Evolutionary conservation across 2,113 vertebrate genomes (phyloP).

Genomic region (Ciconia maguari): DNA sequence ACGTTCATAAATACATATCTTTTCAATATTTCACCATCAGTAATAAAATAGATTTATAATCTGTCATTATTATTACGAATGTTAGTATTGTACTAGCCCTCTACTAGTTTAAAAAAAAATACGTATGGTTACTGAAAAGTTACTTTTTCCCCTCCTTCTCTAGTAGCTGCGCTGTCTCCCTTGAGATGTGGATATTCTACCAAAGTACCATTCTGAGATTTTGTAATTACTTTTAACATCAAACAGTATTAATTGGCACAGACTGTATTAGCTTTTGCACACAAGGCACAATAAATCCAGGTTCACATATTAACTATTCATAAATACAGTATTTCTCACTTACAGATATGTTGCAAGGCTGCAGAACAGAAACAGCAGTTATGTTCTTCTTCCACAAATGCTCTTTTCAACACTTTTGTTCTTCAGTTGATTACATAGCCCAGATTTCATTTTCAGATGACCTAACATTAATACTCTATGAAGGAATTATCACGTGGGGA

Average conservation of each 20-base stretch:
- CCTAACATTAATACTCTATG: neutral
- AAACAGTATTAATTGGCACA: neutral
- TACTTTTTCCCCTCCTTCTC: neutral
- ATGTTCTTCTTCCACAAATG: neutral
- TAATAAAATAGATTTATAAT: slow-evolving; percentile 32
- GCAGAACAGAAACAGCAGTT: neutral
- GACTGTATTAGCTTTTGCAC: neutral
- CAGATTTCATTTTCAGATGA: neutral
- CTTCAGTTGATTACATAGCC: neutral
- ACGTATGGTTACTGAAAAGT: neutral
- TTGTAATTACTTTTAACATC: neutral
- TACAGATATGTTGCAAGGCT: neutral
- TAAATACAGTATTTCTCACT: neutral
- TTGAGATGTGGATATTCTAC: neutral
- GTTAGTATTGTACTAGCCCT: neutral
- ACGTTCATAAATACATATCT: neutral
- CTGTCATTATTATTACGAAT: neutral
- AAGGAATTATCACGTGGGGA: neutral
- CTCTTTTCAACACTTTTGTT: neutral
- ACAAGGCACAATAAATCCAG: slow-evolving; percentile 40
- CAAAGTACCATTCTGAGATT: neutral
- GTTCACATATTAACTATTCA: neutral
- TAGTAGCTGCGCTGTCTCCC: neutral
- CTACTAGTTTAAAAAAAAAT: neutral
- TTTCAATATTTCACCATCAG: neutral